Evolutionary conservation across 2,888 invertebrate species (phyloP).

Genomic region (Ophonus ardosiacus): DNA sequence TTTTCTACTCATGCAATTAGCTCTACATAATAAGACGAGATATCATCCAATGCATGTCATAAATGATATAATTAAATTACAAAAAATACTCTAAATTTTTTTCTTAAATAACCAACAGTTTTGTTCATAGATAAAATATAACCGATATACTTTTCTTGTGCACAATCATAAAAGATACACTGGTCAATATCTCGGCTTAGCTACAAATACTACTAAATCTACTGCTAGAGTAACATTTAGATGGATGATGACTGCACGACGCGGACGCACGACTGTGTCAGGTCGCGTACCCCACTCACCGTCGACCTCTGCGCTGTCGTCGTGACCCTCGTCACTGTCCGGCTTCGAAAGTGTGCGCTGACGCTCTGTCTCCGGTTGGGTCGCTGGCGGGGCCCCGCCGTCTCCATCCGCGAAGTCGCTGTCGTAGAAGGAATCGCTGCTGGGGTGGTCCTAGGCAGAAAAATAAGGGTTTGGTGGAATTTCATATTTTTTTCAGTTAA

Average conservation of each 20-base stretch:
- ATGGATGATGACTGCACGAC: constrained; percentile 37
- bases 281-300: constrained; percentile 80
- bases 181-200: no score
- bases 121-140: no score
- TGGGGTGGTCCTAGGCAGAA: constrained; percentile 85
- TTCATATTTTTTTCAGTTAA: no score
- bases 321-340: constrained; percentile 77
- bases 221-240: background rate
- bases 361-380: constrained; percentile 70
- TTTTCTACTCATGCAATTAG: no score
- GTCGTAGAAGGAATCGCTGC: constrained; percentile 94
- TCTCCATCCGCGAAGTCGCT: constrained; percentile 89
- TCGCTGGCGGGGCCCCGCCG: constrained; percentile 79
- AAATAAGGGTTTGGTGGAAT: background rate
- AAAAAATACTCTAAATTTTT: no score
- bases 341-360: constrained; percentile 72
- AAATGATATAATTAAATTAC: no score
- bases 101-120: no score
- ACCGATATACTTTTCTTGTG: no score
- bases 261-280: constrained; percentile 63
- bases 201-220: no score
- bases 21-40: no score
- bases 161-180: no score
- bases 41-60: no score
- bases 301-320: constrained; percentile 83